phyloP scores from a whole-genome alignment of 2,888 invertebrate species.

The Taenaris catops region DNA sequence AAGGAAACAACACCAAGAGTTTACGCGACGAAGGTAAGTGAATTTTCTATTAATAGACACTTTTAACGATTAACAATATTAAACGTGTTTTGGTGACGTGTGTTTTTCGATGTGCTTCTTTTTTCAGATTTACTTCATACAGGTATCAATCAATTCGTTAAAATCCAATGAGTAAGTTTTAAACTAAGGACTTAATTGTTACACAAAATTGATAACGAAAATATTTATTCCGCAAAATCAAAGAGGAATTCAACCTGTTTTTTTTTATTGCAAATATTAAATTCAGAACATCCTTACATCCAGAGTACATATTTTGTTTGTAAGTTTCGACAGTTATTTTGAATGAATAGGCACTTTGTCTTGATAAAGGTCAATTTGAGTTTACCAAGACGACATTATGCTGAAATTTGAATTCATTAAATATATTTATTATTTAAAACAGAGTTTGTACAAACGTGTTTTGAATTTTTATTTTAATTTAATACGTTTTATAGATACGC shows the following conservation, averaged over 20 bases:
- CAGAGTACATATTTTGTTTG: conserved; percentile 16
- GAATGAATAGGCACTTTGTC: conserved; percentile 19
- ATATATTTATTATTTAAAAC: too few species aligned
- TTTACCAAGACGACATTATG: too few species aligned
- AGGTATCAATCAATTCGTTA: conserved; percentile 69
- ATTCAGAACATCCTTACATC: conserved; percentile 12
- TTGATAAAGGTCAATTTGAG: conserved; percentile 16
- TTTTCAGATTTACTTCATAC: conserved; percentile 56
- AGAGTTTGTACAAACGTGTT: too few species aligned
- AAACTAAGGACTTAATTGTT: conserved; percentile 18
- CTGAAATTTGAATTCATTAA: too few species aligned
- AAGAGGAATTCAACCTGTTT: conserved; percentile 14
- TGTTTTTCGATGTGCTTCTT: conserved; percentile 65
- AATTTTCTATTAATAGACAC: conserved; percentile 30
- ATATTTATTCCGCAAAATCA: conserved; percentile 14
- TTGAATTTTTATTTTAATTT: too few species aligned
- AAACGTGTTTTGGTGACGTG: conserved; percentile 40
- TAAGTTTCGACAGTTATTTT: conserved; percentile 18
- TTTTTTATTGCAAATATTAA: conserved; percentile 21
- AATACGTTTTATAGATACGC: too few species aligned
- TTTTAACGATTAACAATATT: conserved; percentile 34
- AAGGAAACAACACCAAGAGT: conserved; percentile 35
- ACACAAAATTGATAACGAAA: conserved; percentile 15
- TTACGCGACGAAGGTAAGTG: conserved; percentile 54
- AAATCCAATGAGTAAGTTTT: conserved; percentile 13